Percentiles rank a stretch among this genome's conserved stretches.
Conservation (phyloP, 2,797 vertebrate species). For the Melanotaenia trifasciata region DNA sequence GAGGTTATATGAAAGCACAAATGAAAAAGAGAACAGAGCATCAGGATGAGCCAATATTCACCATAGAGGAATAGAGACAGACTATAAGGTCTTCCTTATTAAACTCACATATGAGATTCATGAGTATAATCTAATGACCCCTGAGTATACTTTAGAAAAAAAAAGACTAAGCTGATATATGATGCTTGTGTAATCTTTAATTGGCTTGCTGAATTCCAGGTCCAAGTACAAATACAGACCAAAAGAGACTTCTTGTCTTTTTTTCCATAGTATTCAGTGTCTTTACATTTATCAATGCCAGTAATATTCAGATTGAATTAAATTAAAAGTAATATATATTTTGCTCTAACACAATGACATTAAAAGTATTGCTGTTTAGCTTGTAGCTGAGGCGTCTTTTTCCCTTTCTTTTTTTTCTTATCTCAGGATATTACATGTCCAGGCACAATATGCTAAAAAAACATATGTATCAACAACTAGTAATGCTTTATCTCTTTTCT, state of each 20-base stretch:
- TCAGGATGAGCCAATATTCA: not conserved
- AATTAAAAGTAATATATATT: not conserved
- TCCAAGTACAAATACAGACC: too few relatives aligned
- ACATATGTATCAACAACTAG: not conserved
- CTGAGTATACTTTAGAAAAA: not conserved
- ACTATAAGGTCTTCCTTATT: not conserved
- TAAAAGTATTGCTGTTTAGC: too few relatives aligned
- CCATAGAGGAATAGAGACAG: not conserved
- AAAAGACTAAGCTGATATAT: not conserved
- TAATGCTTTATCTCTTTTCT: slow-evolving; percentile 18
- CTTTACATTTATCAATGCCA: not conserved
- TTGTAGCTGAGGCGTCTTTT: too few relatives aligned
- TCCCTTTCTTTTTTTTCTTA: too few relatives aligned
- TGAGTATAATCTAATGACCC: not conserved
- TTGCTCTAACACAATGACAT: not conserved
- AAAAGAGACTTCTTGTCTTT: not conserved
- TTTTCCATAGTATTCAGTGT: not conserved
- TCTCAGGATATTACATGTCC: not conserved
- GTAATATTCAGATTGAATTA: not conserved
- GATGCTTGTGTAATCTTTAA: too few relatives aligned
- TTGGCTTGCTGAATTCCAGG: too few relatives aligned
- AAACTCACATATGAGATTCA: not conserved
- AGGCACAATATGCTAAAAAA: not conserved
- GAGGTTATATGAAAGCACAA: not conserved
- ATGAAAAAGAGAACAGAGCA: not conserved